phyloP scores from a whole-genome alignment of 37 sponge, comb jelly and placozoan genomes.

The Hormiphora californensis region DNA sequence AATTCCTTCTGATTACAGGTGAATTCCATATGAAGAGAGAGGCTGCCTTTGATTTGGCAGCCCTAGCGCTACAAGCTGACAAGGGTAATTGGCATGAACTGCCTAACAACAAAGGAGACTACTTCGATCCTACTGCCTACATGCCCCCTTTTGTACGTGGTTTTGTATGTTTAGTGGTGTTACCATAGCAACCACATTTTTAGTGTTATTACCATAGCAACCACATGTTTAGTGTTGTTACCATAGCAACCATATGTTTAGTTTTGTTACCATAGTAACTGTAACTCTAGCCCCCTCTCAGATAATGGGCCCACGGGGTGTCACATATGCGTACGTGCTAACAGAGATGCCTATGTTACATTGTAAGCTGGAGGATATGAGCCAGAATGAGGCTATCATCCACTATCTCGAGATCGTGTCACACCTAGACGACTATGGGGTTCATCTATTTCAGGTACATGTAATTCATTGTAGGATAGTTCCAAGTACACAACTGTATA shows the following conservation, averaged over 20 bases:
- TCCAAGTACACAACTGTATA: too few relatives aligned
- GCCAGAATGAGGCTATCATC: conserved; percentile 21
- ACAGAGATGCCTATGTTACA: conserved; percentile 30
- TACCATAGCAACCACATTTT: too few relatives aligned
- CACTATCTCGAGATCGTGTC: background rate
- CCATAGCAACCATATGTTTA: too few relatives aligned
- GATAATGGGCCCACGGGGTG: background rate
- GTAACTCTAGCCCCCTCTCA: background rate
- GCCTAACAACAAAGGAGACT: background rate
- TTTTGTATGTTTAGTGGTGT: too few relatives aligned
- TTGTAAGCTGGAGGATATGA: conserved; percentile 38
- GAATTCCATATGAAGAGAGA: background rate
- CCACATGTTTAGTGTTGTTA: too few relatives aligned
- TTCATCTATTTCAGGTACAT: conserved; percentile 12
- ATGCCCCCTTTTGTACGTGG: background rate
- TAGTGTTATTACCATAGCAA: too few relatives aligned
- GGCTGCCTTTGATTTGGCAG: background rate
- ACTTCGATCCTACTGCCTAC: conserved; percentile 1
- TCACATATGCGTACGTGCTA: background rate
- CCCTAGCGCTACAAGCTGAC: conserved; percentile 10
- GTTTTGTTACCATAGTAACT: background rate
- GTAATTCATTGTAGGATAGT: too few relatives aligned
- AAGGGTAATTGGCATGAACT: background rate
- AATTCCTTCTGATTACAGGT: too few relatives aligned
- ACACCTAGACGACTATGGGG: background rate